phyloP scores from a whole-genome alignment of 2,113 vertebrate species.

The Scomber scombrus region DNA sequence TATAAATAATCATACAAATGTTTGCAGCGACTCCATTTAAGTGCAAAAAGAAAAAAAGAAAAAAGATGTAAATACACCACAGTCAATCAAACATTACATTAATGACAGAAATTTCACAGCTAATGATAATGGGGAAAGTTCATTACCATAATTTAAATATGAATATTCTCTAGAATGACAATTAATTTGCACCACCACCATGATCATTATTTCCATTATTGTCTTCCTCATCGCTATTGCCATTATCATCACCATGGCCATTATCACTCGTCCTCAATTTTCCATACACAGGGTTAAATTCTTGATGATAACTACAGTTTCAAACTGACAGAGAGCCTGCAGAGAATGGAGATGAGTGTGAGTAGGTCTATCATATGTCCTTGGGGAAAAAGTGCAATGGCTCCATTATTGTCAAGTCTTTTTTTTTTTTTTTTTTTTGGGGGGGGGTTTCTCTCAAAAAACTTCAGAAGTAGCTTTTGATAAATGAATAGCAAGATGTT shows the following conservation, averaged over 20 bases:
- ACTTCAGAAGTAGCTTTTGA: slow-evolving; percentile 14
- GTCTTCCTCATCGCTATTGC: slow-evolving; percentile 14
- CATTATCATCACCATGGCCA: slow-evolving; percentile 1
- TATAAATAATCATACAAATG: slow-evolving; percentile 12
- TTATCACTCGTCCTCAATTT: background rate
- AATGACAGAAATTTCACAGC: slow-evolving; percentile 48
- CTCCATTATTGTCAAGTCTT: slow-evolving; percentile 5
- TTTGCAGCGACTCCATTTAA: slow-evolving; percentile 1
- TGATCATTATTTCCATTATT: slow-evolving; percentile 45
- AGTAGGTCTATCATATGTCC: background rate
- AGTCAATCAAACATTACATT: slow-evolving; percentile 56
- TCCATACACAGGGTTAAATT: background rate
- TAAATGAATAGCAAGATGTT: slow-evolving; percentile 22
- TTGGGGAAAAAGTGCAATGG: background rate
- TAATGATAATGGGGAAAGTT: slow-evolving; percentile 57
- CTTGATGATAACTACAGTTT: background rate
- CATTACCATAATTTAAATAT: slow-evolving; percentile 62
- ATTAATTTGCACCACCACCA: slow-evolving; percentile 36
- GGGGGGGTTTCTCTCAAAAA: background rate
- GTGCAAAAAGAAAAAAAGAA: background rate
- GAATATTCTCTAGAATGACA: slow-evolving; percentile 43
- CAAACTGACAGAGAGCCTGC: background rate
- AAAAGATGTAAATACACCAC: slow-evolving; percentile 32
- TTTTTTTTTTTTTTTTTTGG: background rate
- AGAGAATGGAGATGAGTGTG: background rate